A percentile compares a stretch with the other conserved stretches of the same genome.
Evolutionary conservation across 1,140 invertebrate species (phyloP).

Genomic region (Bombus sylvicola): DNA sequence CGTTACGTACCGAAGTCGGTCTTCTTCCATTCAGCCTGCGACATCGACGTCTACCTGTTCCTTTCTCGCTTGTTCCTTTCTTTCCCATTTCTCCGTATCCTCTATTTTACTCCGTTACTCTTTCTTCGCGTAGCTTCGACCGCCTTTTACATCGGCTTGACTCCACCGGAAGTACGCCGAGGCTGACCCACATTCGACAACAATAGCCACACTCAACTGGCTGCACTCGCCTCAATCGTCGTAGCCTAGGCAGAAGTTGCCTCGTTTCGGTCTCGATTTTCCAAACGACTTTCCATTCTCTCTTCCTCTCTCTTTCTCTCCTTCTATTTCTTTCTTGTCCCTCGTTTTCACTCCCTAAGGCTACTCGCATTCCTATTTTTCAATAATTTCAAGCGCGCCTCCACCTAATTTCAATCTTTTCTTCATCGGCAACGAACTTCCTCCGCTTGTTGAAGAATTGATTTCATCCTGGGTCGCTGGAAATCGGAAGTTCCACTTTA

Average conservation of each 20-base stretch:
- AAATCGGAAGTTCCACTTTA: slow-evolving; percentile 47
- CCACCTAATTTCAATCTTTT: slow-evolving; percentile 41
- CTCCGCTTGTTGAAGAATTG: slow-evolving; percentile 24
- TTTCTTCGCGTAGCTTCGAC: slow-evolving; percentile 27
- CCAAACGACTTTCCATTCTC: slow-evolving; percentile 41
- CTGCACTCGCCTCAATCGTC: slow-evolving; percentile 46
- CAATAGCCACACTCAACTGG: slow-evolving; percentile 61
- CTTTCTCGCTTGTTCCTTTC: slow-evolving; percentile 5
- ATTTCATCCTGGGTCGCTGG: slow-evolving; percentile 42
- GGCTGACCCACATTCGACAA: slow-evolving; percentile 61
- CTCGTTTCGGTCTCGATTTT: slow-evolving; percentile 49
- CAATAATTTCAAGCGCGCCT: slow-evolving; percentile 49
- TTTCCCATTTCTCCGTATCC: neutral
- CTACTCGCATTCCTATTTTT: neutral
- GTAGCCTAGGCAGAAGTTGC: slow-evolving; percentile 49
- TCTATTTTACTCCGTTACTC: slow-evolving; percentile 12
- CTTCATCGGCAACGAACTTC: slow-evolving; percentile 22
- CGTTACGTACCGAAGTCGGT: neutral
- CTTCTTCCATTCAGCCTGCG: neutral
- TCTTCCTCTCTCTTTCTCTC: no score
- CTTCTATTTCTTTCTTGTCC: neutral
- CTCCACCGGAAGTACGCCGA: slow-evolving; percentile 51
- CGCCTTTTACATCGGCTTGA: slow-evolving; percentile 22
- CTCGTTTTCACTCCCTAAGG: neutral
- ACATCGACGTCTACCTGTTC: neutral